These are phyloP conservation scores for Iphiclides podalirius DNA, from an alignment of 2,888 invertebrate species.

Conservation along the genomic window DNA sequence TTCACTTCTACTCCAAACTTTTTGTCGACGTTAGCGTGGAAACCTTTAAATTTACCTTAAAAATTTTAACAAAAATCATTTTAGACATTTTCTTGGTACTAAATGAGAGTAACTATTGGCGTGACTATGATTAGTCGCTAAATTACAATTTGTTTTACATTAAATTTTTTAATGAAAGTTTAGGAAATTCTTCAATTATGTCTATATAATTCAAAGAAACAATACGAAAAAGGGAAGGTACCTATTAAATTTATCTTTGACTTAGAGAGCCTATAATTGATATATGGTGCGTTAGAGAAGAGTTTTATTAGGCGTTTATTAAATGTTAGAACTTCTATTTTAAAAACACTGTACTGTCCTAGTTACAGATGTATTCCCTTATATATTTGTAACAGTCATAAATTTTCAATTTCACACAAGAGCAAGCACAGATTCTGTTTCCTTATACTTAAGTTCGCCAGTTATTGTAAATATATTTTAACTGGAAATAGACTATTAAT, in stretches of 20 bases:
- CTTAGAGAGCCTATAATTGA: conserved; percentile 50
- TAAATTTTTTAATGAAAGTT: conserved; percentile 1
- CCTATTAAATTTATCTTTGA: conserved; percentile 67
- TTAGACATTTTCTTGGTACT: conserved; percentile 1
- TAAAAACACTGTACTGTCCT: conserved; percentile 24
- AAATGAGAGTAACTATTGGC: too few species aligned
- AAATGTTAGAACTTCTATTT: conserved; percentile 35
- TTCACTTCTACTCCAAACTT: not conserved
- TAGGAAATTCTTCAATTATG: conserved; percentile 11
- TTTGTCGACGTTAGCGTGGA: not conserved
- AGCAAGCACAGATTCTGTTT: conserved; percentile 18
- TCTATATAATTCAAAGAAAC: conserved; percentile 16
- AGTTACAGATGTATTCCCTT: conserved; percentile 18
- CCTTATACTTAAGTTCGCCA: conserved; percentile 52
- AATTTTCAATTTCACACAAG: conserved; percentile 30
- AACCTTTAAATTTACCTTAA: not conserved
- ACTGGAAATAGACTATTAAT: conserved; percentile 64
- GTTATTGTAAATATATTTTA: conserved; percentile 69
- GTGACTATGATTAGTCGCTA: not conserved
- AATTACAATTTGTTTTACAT: not conserved
- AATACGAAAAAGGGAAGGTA: conserved; percentile 51
- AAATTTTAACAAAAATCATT: not conserved
- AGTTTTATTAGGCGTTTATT: conserved; percentile 30
- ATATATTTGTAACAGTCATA: conserved; percentile 24
- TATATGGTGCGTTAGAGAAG: conserved; percentile 58